Evolutionary conservation across 2,888 invertebrate genomes (phyloP), one percentile per base, ranked within the genome.

Genomic region (Epirrita christyi): DNA sequence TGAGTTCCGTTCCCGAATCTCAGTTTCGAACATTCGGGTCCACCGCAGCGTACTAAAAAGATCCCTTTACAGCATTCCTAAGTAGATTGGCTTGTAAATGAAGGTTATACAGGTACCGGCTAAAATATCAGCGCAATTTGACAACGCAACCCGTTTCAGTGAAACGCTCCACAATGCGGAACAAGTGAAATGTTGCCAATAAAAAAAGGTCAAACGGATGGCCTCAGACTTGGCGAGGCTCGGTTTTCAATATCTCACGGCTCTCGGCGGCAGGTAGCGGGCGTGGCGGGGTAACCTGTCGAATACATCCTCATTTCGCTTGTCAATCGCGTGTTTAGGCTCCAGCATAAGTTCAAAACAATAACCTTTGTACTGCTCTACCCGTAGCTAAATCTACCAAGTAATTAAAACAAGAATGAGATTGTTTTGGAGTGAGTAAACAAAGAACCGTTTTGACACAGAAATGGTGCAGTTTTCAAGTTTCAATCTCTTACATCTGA

Each of bases 171-270:
- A 86, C 86, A 87, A 85, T 81, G 85, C 80, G 82, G 80, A 82
- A 81, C 85, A 80, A 84, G 86, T 88, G 85, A 88, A 87, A 89
- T 88, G 86, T 86, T 83, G 80, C 84, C 85, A 85, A 86, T 86
- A 86, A 87, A 88, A 67, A 87, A 88, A 86, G 88, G 86, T 87
- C 87, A 84, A 85, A 85, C 81, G 81, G 75, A 84, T 83, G 72
- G 85, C 83, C 77, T 66, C 65, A 73, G 79, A 83, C 81, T 78
- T 80, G 78, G 84, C 83, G 85, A 71, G 77, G 81, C 81, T 77
- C 81, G 80, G 85, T 86, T 88, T 87, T 88, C 86, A 88, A 89
- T 89, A 88, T 89, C 86, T 86, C 83, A 85, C 80, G 80, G 74
- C 49, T 50, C 40, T 54, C 76, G 68, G 69, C 72, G 74, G 76